Percentiles rank a stretch among this genome's conserved stretches.
These are phyloP conservation scores for Parnassius mnemosyne DNA, from an alignment of 2,888 invertebrate species.

Conservation along the genomic window DNA sequence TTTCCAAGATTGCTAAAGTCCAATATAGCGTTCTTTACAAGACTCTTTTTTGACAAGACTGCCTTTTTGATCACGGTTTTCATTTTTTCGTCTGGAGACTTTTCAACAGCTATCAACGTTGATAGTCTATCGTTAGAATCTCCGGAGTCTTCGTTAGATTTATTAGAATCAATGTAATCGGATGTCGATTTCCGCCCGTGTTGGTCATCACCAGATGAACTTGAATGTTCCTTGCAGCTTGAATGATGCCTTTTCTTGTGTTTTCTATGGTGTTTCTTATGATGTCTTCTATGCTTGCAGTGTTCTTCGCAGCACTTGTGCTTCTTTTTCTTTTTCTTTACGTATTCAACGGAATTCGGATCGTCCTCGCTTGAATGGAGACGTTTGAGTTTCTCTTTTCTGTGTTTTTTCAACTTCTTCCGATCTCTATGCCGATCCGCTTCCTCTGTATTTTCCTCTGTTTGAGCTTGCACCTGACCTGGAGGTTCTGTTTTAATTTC, in stretches of 20 bases:
- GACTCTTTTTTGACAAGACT: slow-evolving; percentile 59
- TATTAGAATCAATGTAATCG: slow-evolving; percentile 66
- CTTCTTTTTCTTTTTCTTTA: slow-evolving; percentile 84
- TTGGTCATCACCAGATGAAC: slow-evolving; percentile 77
- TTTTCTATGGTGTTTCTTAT: slow-evolving; percentile 89
- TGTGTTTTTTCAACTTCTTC: slow-evolving; percentile 84
- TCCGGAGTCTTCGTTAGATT: slow-evolving; percentile 71
- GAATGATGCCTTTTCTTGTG: slow-evolving; percentile 88
- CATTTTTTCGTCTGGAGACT: slow-evolving; percentile 67
- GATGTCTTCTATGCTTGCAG: slow-evolving; percentile 86
- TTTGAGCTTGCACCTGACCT: slow-evolving; percentile 30
- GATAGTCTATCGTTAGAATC: slow-evolving; percentile 63
- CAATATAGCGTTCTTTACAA: slow-evolving; percentile 63
- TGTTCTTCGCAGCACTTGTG: slow-evolving; percentile 85
- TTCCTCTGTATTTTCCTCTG: slow-evolving; percentile 48
- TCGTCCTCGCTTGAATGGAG: slow-evolving; percentile 67
- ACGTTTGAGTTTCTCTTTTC: slow-evolving; percentile 82
- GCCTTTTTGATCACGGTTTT: slow-evolving; percentile 71
- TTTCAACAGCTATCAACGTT: slow-evolving; percentile 62
- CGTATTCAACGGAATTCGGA: slow-evolving; percentile 61
- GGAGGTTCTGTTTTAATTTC: slow-evolving; percentile 46
- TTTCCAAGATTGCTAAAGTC: slow-evolving; percentile 66
- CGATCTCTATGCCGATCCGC: slow-evolving; percentile 81
- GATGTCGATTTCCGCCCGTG: slow-evolving; percentile 62
- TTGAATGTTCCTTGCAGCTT: slow-evolving; percentile 69